phyloP scores from a whole-genome alignment of 2,113 vertebrate species.

The Cryptotis parvus region DNA sequence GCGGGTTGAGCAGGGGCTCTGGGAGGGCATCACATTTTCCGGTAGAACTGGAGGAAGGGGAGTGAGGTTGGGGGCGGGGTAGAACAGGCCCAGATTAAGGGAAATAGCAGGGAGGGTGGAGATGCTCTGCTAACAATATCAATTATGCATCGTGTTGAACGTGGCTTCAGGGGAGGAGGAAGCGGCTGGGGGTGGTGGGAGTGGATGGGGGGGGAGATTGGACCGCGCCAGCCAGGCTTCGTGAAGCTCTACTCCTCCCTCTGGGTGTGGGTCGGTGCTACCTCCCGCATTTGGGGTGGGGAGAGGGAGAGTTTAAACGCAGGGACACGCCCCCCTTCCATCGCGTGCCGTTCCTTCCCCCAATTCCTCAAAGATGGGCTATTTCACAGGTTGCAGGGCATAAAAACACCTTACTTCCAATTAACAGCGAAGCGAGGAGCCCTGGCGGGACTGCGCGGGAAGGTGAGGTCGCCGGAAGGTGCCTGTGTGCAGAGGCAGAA shows the following conservation, averaged over 20 bases:
- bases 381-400: constrained; percentile 65
- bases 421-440: constrained; percentile 30
- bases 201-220: neutral
- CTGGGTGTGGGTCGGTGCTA: constrained; percentile 26
- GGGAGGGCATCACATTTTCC: neutral
- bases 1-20: neutral
- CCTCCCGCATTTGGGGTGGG: neutral
- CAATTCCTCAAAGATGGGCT: constrained; percentile 70
- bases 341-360: neutral
- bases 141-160: constrained; percentile 82
- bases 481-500: neutral
- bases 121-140: constrained; percentile 80
- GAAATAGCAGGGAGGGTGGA: constrained; percentile 30
- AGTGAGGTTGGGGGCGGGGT: neutral
- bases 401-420: constrained; percentile 57
- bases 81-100: constrained; percentile 17
- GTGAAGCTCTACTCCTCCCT: neutral
- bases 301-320: constrained; percentile 62
- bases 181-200: neutral
- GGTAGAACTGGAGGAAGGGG: neutral
- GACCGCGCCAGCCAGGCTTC: neutral
- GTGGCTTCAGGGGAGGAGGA: constrained; percentile 73
- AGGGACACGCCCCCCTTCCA: constrained; percentile 47
- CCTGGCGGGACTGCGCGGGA: constrained; percentile 48
- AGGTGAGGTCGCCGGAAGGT: constrained; percentile 63